Evolutionary conservation across 92 coral and sea anemone genomes (phyloP).

Genomic region (Phymanthus crucifer): DNA sequence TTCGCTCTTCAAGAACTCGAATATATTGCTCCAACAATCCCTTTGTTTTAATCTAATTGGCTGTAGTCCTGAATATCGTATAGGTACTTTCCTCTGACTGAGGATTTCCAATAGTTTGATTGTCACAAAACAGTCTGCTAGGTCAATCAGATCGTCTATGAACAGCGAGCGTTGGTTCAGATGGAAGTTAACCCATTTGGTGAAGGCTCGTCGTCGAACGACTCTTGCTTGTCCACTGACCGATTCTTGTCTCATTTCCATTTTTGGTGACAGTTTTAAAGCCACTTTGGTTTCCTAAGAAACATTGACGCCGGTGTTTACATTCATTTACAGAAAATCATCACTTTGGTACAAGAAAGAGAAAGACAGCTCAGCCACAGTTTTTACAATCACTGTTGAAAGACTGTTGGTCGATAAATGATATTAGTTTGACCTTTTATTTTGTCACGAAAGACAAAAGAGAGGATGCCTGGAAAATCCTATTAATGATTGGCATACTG

Average conservation of each 20-base stretch:
- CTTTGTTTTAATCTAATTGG: constrained; percentile 47
- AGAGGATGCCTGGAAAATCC: not conserved
- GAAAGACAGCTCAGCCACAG: not conserved
- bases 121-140: constrained; percentile 53
- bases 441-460: constrained; percentile 9
- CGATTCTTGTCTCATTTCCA: constrained; percentile 25
- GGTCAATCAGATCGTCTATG: constrained; percentile 70
- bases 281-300: constrained; percentile 17
- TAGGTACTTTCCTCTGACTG: constrained; percentile 50
- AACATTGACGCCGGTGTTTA: not conserved
- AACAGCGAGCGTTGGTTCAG: constrained; percentile 44
- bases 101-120: constrained; percentile 58
- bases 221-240: constrained; percentile 61
- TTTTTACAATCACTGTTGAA: not conserved
- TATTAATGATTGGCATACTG: not conserved
- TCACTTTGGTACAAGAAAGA: not conserved
- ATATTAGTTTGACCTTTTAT: constrained; percentile 5
- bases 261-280: constrained; percentile 1
- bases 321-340: not conserved
- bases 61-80: constrained; percentile 39
- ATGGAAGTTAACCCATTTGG: constrained; percentile 86
- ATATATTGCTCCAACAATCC: constrained; percentile 64
- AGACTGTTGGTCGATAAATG: not conserved
- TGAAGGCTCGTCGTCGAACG: constrained; percentile 79
- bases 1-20: constrained; percentile 63